Base-by-base conservation (phyloP, 2,113 vertebrate genomes). In the Tupaia tana region DNA sequence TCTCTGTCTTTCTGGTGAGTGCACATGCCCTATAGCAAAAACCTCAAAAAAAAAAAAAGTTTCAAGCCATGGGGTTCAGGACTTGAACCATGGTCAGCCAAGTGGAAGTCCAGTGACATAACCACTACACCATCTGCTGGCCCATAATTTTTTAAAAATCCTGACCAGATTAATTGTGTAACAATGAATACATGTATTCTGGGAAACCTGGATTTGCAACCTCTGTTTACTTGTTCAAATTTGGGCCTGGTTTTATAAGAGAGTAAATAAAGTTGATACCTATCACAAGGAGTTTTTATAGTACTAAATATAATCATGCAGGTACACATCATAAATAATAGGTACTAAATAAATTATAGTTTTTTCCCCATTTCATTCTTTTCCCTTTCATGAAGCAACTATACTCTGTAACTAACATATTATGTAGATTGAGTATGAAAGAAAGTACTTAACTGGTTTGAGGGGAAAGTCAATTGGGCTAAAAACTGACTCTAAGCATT, bases 401-500 rank as follows among this genome's bases (percentile, higher is more conserved):
- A 56, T 78, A 88, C 16, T 71, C 43, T 9, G 66, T 31, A 24
- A 59, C 7, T 70, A 93, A 80, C 6, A 81, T 15, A 90, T 87
- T 83, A 83, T 87, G 15, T 82, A 71, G 34, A 91, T 64, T 31
- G 16, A 87, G 15, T 13, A 83, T 73, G 82, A 86, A 90, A 29
- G 54, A 86, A 61, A 29, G 58, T 71, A 63, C 82, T 75, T 90
- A 87, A 90, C 67, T 66, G 25, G 43, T 83, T 87, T 88, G n/a
- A 91, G 31, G 20, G 58, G 43, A 87, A 91, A 73, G 43, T 88
- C 66, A 64, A 9, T 18, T 59, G 66, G 19, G 25, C 11, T 79
- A n/a, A 92, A 92, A 95, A 73, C 12, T 71, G 12, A 89, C 25
- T 89, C 20, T 66, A 79, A 92, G 58, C 20, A 85, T 79, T 16